Conservation (phyloP, 2,888 invertebrate species). For the Candidula unifasciata region DNA sequence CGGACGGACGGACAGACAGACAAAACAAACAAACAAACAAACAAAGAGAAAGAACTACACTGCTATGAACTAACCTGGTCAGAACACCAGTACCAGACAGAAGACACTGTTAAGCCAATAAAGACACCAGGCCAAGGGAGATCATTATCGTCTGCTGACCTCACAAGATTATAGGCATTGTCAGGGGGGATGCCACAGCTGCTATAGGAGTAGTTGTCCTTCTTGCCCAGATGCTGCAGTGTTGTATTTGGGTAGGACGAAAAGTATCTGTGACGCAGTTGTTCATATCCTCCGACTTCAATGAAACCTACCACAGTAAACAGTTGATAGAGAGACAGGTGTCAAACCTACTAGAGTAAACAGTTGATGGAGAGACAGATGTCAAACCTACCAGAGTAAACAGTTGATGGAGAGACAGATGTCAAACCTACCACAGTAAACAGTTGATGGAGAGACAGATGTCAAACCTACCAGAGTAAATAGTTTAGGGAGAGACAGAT, state of each 20-base stretch:
- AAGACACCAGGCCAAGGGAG: slow-evolving; percentile 77
- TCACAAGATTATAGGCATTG: slow-evolving; percentile 73
- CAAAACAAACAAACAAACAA: no score
- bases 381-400: no score
- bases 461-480: no score
- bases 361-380: no score
- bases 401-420: no score
- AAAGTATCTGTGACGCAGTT: slow-evolving; percentile 77
- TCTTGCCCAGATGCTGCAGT: slow-evolving; percentile 58
- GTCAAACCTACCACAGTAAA: slow-evolving; percentile 68
- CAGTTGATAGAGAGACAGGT: neutral
- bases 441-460: neutral
- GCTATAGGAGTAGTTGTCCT: slow-evolving; percentile 64
- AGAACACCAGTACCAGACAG: slow-evolving; percentile 78
- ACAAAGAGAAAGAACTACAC: no score
- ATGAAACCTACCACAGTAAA: slow-evolving; percentile 68
- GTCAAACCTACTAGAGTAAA: no score
- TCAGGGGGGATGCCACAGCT: slow-evolving; percentile 73
- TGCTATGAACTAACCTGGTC: slow-evolving; percentile 71
- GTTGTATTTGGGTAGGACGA: slow-evolving; percentile 72
- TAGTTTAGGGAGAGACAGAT: no score
- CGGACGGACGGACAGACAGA: no score
- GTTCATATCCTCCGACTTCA: slow-evolving; percentile 79
- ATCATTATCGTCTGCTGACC: slow-evolving; percentile 68
- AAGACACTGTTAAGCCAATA: slow-evolving; percentile 76